Conservation (phyloP, 2,113 vertebrate genomes). For the Cololabis saira region DNA sequence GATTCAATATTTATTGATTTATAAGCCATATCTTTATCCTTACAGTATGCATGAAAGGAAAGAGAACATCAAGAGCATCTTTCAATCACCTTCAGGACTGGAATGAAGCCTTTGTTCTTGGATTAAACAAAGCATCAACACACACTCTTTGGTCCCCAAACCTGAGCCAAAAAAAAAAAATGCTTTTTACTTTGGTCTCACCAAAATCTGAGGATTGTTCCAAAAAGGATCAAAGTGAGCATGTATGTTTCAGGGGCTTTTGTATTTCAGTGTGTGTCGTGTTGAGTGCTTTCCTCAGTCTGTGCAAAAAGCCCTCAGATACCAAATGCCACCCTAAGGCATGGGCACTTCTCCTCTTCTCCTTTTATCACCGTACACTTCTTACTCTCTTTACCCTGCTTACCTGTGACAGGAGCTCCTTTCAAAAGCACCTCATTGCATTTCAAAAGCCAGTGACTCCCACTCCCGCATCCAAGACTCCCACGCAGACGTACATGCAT, state of each 20-base stretch:
- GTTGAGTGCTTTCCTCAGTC: conserved; percentile 74
- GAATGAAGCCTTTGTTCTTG: conserved; percentile 69
- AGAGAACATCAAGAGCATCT: conserved; percentile 63
- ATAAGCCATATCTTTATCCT: conserved; percentile 76
- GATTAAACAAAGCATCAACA: conserved; percentile 52
- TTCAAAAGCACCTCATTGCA: conserved; percentile 84
- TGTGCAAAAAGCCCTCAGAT: conserved; percentile 79
- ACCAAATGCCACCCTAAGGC: conserved; percentile 72
- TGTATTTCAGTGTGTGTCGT: conserved; percentile 64
- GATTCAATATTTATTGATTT: conserved; percentile 77
- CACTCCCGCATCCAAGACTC: conserved; percentile 75
- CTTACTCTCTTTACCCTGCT: conserved; percentile 69
- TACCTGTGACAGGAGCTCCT: conserved; percentile 85
- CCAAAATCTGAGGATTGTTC: conserved; percentile 76
- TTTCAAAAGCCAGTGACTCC: conserved; percentile 84
- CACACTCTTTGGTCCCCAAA: conserved; percentile 65
- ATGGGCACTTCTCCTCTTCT: conserved; percentile 69
- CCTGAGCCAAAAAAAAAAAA: conserved; percentile 45
- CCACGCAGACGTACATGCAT: conserved; percentile 70
- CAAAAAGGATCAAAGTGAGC: conserved; percentile 82
- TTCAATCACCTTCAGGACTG: conserved; percentile 63
- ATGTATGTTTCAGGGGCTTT: conserved; percentile 68
- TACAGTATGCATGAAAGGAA: conserved; percentile 70
- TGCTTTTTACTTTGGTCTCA: conserved; percentile 60
- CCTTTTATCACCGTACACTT: conserved; percentile 75